Conservation (phyloP, 2,888 invertebrate genomes). For the Priapulus caudatus region DNA sequence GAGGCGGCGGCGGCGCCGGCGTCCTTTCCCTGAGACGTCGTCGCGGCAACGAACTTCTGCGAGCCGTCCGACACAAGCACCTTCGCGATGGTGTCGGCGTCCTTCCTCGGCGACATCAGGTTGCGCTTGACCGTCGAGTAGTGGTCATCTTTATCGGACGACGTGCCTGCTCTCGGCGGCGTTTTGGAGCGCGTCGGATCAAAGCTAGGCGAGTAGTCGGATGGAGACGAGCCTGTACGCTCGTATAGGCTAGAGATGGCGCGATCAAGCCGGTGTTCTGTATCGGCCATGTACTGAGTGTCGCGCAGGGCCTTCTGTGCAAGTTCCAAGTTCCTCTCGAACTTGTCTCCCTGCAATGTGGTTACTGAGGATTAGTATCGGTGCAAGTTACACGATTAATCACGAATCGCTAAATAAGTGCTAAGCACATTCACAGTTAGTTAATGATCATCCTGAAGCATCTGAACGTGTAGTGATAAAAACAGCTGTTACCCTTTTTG, state of each 20-base stretch:
- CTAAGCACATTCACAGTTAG: too few relatives aligned
- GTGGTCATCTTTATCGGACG: not conserved
- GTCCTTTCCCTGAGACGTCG: not conserved
- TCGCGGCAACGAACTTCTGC: not conserved
- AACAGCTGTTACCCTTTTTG: too few relatives aligned
- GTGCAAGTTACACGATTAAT: too few relatives aligned
- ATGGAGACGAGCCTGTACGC: too few relatives aligned
- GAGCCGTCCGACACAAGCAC: not conserved
- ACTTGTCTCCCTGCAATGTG: constrained; percentile 29
- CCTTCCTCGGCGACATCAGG: not conserved
- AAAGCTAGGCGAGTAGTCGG: not conserved
- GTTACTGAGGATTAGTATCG: too few relatives aligned
- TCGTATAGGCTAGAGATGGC: constrained; percentile 1
- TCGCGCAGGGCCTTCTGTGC: constrained; percentile 22
- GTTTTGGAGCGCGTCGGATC: too few relatives aligned
- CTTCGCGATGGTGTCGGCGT: not conserved
- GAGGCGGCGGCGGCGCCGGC: too few relatives aligned
- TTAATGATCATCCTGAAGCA: too few relatives aligned
- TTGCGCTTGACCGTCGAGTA: not conserved
- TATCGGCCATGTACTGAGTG: constrained; percentile 2
- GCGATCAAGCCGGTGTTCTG: not conserved
- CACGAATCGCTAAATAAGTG: too few relatives aligned
- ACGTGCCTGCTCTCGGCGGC: not conserved
- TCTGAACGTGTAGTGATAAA: too few relatives aligned
- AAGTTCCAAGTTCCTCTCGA: constrained; percentile 31